Evolutionary conservation across 1,140 invertebrate genomes (phyloP).

Genomic region (Leguminivora glycinivorella): DNA sequence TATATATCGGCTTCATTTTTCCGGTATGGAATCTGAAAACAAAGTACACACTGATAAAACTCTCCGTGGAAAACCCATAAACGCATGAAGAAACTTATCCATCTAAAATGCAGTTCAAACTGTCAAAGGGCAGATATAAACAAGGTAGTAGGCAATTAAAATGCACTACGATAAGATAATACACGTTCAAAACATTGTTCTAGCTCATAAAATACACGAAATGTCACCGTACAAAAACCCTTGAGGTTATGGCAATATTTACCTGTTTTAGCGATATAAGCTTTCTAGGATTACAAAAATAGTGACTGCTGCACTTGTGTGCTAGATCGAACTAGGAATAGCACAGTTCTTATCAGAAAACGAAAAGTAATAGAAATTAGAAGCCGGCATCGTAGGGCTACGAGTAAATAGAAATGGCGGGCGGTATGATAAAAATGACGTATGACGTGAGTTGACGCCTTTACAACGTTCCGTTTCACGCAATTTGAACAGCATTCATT

Average conservation of each 20-base stretch:
- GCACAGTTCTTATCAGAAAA: background rate
- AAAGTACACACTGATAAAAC: background rate
- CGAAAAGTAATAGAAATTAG: background rate
- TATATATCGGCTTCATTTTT: constrained; percentile 15
- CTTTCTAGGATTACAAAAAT: background rate
- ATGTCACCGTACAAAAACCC: background rate
- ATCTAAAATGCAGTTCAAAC: background rate
- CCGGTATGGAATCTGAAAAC: background rate
- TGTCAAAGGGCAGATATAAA: background rate
- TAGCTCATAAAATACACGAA: background rate
- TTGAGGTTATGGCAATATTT: background rate
- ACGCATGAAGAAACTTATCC: too few relatives aligned
- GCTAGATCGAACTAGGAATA: background rate
- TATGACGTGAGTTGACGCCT: background rate
- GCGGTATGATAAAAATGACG: background rate
- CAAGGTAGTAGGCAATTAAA: background rate
- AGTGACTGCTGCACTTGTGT: background rate
- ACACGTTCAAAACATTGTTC: background rate
- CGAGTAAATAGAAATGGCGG: constrained; percentile 1
- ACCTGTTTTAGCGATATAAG: background rate
- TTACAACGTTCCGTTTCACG: background rate
- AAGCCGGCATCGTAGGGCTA: constrained; percentile 1
- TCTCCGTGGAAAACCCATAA: too few relatives aligned
- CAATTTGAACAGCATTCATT: too few relatives aligned
- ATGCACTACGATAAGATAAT: constrained; percentile 12